phyloP scores from a whole-genome alignment of 2,113 vertebrate species.

The Tonatia bakeri region DNA sequence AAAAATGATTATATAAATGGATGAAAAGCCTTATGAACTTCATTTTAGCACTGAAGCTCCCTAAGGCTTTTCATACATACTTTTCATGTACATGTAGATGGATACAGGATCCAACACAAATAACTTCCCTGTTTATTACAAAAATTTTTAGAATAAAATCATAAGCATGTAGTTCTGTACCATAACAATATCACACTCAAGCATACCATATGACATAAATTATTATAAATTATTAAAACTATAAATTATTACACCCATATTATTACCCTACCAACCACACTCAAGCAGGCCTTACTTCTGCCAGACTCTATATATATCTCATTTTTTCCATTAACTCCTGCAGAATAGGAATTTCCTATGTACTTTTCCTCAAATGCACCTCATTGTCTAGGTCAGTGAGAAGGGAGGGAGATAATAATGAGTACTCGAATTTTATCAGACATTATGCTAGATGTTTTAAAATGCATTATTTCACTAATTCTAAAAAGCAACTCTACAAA shows the following conservation, averaged over 20 bases:
- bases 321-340: not conserved
- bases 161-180: no score
- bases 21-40: not conserved
- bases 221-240: no score
- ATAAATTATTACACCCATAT: no score
- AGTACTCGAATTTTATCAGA: not conserved
- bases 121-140: no score
- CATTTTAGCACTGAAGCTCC: not conserved
- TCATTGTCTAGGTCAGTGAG: not conserved
- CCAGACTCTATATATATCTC: not conserved
- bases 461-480: slow-evolving; percentile 11
- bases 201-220: no score
- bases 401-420: not conserved
- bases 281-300: no score
- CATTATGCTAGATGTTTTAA: not conserved
- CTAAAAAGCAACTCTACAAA: not conserved
- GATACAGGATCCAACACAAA: not conserved
- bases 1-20: not conserved
- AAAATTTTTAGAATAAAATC: no score
- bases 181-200: no score
- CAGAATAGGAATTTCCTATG: not conserved
- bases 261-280: no score
- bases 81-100: not conserved
- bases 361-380: not conserved
- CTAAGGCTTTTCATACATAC: not conserved